These are phyloP conservation scores for Lasioglossum pauxillum DNA, from an alignment of 2,888 invertebrate species.

Conservation along the genomic window DNA sequence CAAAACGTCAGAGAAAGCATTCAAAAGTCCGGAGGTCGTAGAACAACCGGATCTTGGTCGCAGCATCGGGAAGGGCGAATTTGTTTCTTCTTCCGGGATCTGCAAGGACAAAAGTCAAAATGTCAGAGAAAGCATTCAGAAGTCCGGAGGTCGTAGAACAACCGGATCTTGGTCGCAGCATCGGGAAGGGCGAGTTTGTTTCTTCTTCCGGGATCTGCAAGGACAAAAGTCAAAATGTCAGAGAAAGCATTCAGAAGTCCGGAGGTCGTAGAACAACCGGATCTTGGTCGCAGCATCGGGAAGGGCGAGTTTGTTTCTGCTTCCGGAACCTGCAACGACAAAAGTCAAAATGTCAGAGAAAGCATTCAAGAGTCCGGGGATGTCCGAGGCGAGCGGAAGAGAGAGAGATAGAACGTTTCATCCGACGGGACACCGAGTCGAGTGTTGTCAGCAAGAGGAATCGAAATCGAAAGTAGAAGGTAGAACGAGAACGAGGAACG, in stretches of 20 bases:
- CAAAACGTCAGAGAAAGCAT: neutral
- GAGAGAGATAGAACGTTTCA: neutral
- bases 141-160: no score
- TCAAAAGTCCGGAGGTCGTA: neutral
- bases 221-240: neutral
- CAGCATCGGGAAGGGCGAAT: neutral
- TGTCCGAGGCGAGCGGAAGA: neutral
- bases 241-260: neutral
- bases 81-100: neutral
- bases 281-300: neutral
- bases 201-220: neutral
- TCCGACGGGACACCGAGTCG: neutral
- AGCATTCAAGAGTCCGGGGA: neutral
- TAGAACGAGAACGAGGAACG: constrained; percentile 15
- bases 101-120: neutral
- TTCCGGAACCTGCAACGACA: neutral
- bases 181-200: neutral
- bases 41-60: no score
- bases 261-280: no score
- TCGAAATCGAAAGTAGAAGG: constrained; percentile 43
- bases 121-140: neutral
- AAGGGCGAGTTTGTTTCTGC: neutral
- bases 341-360: neutral
- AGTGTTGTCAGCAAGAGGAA: neutral
- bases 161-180: neutral